These are phyloP conservation scores for Microtus montanus DNA, from an alignment of 2,113 vertebrate species.

Conservation along the genomic window DNA sequence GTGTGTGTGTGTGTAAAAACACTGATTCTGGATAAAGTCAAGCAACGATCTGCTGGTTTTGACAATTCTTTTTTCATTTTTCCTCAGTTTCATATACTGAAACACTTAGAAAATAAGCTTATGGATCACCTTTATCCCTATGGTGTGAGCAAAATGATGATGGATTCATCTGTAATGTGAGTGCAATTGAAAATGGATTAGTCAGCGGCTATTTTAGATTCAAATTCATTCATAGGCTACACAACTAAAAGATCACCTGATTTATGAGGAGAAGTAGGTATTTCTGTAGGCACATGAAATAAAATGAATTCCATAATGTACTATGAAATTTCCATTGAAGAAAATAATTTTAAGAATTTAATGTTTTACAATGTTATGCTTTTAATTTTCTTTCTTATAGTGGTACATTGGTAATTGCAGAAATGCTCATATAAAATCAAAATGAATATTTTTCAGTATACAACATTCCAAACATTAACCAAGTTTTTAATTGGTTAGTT, in stretches of 20 bases:
- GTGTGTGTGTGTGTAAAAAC: too few relatives aligned
- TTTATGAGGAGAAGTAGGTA: neutral
- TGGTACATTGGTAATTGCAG: neutral
- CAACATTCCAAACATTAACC: neutral
- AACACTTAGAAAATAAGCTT: too few relatives aligned
- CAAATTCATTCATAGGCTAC: neutral
- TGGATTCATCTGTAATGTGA: too few relatives aligned
- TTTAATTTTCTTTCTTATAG: neutral
- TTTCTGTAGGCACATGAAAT: neutral
- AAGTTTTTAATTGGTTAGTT: too few relatives aligned
- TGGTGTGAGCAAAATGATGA: too few relatives aligned
- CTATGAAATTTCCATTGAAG: neutral
- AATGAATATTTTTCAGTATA: neutral
- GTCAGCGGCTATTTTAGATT: neutral
- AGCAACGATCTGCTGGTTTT: too few relatives aligned
- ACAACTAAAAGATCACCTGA: neutral
- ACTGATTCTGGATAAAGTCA: too few relatives aligned
- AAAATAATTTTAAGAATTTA: neutral
- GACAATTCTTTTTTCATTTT: too few relatives aligned
- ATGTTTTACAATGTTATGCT: neutral
- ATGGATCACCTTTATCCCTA: too few relatives aligned
- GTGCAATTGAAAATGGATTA: neutral
- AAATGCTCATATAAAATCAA: neutral
- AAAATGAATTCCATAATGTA: neutral
- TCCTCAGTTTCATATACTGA: too few relatives aligned